A percentile compares a stretch with the other conserved stretches of the same genome.
These are phyloP conservation scores for Chaunax sp. DNA, from an alignment of 2,797 vertebrate species.

Conservation along the genomic window DNA sequence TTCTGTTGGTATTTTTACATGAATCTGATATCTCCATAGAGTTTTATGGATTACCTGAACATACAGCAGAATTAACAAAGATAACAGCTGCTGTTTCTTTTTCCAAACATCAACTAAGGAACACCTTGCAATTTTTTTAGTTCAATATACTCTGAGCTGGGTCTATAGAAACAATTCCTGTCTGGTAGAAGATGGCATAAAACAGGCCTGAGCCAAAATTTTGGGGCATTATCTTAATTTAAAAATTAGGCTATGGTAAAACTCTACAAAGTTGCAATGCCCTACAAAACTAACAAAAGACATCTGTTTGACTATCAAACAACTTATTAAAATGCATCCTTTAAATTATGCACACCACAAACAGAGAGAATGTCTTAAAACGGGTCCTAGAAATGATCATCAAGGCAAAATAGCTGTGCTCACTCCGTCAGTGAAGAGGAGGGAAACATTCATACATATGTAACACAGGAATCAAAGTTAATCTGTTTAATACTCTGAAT, in stretches of 20 bases:
- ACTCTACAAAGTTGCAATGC: conserved; percentile 9
- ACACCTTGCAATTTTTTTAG: background rate
- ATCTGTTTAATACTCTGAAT: conserved; percentile 9
- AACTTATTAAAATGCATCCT: conserved; percentile 10
- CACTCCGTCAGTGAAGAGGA: background rate
- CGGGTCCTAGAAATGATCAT: conserved; percentile 5
- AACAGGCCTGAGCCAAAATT: background rate
- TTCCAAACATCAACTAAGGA: conserved; percentile 14
- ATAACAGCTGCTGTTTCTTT: conserved; percentile 21
- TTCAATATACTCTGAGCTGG: conserved; percentile 18
- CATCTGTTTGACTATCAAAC: conserved; percentile 11
- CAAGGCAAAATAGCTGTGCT: conserved; percentile 4
- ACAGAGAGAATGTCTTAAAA: conserved; percentile 14
- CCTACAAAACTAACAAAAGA: conserved; percentile 9
- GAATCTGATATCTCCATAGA: too few species aligned
- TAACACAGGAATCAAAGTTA: conserved; percentile 5
- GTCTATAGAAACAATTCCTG: conserved; percentile 3
- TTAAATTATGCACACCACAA: conserved; percentile 12
- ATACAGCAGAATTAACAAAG: conserved; percentile 17
- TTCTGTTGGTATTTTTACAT: too few species aligned
- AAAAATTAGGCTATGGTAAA: conserved; percentile 4
- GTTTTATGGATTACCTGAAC: conserved; percentile 14
- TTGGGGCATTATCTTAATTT: conserved; percentile 3
- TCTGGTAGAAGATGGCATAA: background rate
- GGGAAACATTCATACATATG: background rate